These are phyloP conservation scores for Metallyticus violacea DNA, from an alignment of 2,888 invertebrate genomes.

Conservation along the genomic window DNA sequence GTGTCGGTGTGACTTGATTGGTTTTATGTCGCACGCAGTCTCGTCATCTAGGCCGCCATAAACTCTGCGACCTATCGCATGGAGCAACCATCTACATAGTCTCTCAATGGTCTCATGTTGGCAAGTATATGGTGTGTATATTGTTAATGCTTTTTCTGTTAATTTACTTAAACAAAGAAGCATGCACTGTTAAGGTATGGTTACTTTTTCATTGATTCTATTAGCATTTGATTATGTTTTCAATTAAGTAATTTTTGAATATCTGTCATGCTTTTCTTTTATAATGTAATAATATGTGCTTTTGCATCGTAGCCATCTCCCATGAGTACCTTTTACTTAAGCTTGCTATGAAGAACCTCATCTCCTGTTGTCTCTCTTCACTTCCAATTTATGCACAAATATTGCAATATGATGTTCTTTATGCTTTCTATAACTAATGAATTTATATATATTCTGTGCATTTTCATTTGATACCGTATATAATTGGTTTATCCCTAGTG, in stretches of 20 bases:
- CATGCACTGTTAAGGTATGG: not conserved
- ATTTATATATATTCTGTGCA: too few species aligned
- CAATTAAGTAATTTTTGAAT: not conserved
- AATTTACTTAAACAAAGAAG: not conserved
- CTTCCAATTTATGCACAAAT: too few species aligned
- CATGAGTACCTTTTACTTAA: too few species aligned
- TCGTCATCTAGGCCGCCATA: conserved; percentile 12
- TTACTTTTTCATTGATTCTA: not conserved
- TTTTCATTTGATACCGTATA: too few species aligned
- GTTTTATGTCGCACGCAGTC: conserved; percentile 14
- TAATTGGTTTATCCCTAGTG: too few species aligned
- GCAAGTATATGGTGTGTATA: conserved; percentile 20
- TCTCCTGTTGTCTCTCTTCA: too few species aligned
- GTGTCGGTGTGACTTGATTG: conserved; percentile 4
- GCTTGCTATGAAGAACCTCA: too few species aligned
- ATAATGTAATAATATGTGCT: not conserved
- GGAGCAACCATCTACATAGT: conserved; percentile 24
- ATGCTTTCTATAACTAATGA: too few species aligned
- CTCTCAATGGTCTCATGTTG: conserved; percentile 19
- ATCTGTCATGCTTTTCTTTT: not conserved
- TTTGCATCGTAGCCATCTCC: not conserved
- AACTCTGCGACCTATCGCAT: conserved; percentile 21
- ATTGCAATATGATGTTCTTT: too few species aligned
- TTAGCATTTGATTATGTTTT: not conserved
- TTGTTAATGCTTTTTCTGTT: not conserved